Evolutionary conservation across 2,113 vertebrate species (phyloP), one percentile per base, ranked within the genome.

Genomic region (Otocyon megalotis): DNA sequence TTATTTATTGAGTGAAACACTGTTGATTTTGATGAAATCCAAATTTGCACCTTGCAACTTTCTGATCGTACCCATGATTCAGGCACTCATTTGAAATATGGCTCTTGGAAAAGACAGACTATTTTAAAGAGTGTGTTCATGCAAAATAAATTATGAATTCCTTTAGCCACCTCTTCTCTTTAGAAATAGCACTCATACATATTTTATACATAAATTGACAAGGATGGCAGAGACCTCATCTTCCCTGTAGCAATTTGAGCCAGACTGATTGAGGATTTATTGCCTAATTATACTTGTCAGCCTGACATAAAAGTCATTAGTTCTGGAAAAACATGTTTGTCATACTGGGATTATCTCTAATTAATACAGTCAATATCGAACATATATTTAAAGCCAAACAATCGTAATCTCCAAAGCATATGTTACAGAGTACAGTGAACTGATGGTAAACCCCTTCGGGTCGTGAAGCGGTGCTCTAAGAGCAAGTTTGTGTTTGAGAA

Each of bases 251-350:
- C 91, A 97, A 56, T 96, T 88, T 97, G 80, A 95, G 93, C 72
- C 91, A 93, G 67, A 93, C 58, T 96, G 97, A 92, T 98, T 87
- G 92, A 92, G 76, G 83, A 97, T 97, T 97, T 98, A 97, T 96
- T 96, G 83, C 96, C 58, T 96, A 96, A 97, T 98, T 97, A 96
- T 97, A 97, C 93, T 97, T 98, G 96, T 97, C 94, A 98, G 92
- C 71, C 71, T 98, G 95, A 98, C 95, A 96, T 97, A 97, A 94
- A 93, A 97, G 94, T 97, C 96, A 96, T 97, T 97, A 96, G 93
- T 97, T 98, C 93, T 97, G 30, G 89, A 97, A 98, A 98, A 97
- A 96, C 90, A 69, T 96, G 93, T 97, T 97, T 98, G 92, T 97
- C 93, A 90, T 96, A 54, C 81, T 8, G 10, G 93, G 91, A 95